phyloP scores from a whole-genome alignment of 2,113 vertebrate genomes.

The Embiotoca jacksoni region DNA sequence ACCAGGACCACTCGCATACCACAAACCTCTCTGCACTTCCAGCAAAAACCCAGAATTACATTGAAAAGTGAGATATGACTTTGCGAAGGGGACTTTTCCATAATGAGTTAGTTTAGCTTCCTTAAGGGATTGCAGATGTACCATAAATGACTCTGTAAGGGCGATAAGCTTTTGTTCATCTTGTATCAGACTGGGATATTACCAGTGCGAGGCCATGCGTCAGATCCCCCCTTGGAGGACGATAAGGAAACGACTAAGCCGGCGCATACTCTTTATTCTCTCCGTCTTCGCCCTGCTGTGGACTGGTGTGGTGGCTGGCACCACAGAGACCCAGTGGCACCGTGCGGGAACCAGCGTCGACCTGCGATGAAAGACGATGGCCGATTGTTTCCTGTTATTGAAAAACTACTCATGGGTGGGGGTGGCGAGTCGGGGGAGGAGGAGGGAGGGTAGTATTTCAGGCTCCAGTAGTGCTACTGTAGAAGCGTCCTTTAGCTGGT shows the following conservation, averaged over 20 bases:
- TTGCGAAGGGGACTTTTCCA: conserved; percentile 17
- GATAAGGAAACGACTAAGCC: conserved; percentile 76
- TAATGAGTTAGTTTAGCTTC: conserved; percentile 31
- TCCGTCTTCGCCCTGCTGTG: conserved; percentile 19
- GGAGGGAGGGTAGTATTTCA: not conserved
- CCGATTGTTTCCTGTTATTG: conserved; percentile 87
- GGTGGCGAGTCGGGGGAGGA: conserved; percentile 23
- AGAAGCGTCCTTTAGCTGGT: conserved; percentile 54
- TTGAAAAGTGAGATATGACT: conserved; percentile 35
- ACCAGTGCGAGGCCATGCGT: conserved; percentile 57
- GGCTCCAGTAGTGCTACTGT: conserved; percentile 59
- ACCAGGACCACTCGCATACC: conserved; percentile 7
- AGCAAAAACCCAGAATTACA: conserved; percentile 17
- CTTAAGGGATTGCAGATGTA: conserved; percentile 11
- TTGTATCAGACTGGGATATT: conserved; percentile 49
- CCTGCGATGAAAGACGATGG: conserved; percentile 77
- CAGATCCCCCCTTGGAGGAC: conserved; percentile 69
- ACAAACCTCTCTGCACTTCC: conserved; percentile 21
- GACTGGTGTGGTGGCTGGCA: conserved; percentile 65
- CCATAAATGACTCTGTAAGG: conserved; percentile 33
- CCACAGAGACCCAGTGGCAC: conserved; percentile 78
- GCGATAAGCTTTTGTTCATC: conserved; percentile 40
- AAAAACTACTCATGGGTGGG: conserved; percentile 66
- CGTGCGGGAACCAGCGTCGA: conserved; percentile 74
- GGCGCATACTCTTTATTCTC: conserved; percentile 53